These are phyloP conservation scores for Mechanitis messenoides DNA, from an alignment of 2,888 invertebrate species.

Conservation along the genomic window DNA sequence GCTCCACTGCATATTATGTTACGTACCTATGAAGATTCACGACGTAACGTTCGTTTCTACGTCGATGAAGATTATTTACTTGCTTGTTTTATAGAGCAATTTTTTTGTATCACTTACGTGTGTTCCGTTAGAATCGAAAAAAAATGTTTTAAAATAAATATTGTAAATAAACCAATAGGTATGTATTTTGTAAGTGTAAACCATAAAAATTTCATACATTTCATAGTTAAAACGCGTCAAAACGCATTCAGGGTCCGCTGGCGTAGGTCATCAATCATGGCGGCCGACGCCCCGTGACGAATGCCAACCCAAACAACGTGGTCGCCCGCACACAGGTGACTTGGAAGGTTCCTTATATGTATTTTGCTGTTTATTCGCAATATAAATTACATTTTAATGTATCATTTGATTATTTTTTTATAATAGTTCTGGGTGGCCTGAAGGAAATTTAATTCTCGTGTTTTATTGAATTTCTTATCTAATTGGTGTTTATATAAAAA, in stretches of 20 bases:
- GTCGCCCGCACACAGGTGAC: slow-evolving; percentile 63
- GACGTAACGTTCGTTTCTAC: slow-evolving; percentile 42
- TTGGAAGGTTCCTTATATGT: slow-evolving; percentile 30
- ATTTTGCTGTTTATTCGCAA: slow-evolving; percentile 4
- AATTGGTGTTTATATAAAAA: not conserved
- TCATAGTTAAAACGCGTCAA: slow-evolving; percentile 12
- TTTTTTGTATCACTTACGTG: not conserved
- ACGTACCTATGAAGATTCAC: slow-evolving; percentile 58
- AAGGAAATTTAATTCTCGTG: not conserved
- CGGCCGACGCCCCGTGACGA: slow-evolving; percentile 67
- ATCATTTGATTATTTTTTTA: slow-evolving; percentile 6
- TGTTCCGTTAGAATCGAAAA: not conserved
- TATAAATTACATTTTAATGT: slow-evolving; percentile 6
- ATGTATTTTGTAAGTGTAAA: not conserved
- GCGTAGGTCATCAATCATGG: slow-evolving; percentile 63
- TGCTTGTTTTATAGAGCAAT: slow-evolving; percentile 8
- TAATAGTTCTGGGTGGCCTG: slow-evolving; percentile 1
- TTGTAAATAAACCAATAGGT: not conserved
- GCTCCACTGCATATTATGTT: slow-evolving; percentile 55
- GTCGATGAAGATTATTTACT: slow-evolving; percentile 16
- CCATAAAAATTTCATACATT: slow-evolving; percentile 8
- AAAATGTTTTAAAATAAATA: not conserved
- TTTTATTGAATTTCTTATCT: not conserved
- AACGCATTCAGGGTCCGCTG: slow-evolving; percentile 25
- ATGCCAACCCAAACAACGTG: slow-evolving; percentile 73